phyloP scores from a whole-genome alignment of 2,888 invertebrate genomes.

The Nasonovia ribisnigri region DNA sequence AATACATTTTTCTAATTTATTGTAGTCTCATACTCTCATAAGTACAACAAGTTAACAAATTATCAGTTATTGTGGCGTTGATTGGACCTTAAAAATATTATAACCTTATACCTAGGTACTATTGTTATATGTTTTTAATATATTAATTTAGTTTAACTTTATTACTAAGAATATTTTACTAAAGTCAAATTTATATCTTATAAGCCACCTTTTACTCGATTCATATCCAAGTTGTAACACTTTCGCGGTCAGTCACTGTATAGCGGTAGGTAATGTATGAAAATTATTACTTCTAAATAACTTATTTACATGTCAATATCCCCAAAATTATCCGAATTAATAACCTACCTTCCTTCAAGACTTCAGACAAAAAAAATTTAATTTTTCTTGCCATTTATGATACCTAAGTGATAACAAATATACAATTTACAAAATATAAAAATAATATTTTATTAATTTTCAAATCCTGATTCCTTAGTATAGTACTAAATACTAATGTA shows the following conservation, averaged over 20 bases:
- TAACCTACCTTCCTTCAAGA: background rate
- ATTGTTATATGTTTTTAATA: background rate
- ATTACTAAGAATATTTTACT: background rate
- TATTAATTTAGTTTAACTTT: background rate
- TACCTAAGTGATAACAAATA: no score
- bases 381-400: background rate
- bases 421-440: background rate
- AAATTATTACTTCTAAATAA: background rate
- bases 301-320: background rate
- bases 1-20: background rate
- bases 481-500: no score
- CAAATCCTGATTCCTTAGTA: background rate
- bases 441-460: background rate
- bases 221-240: background rate
- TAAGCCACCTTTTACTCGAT: background rate
- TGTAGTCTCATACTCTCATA: background rate
- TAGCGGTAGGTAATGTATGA: no score
- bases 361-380: background rate
- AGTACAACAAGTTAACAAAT: background rate
- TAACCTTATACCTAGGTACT: background rate
- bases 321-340: background rate
- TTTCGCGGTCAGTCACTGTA: no score
- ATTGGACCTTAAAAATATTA: background rate
- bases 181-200: background rate
- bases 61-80: background rate